phyloP scores from a whole-genome alignment of 2,797 vertebrate species.

The Pipistrellus nathusii region DNA sequence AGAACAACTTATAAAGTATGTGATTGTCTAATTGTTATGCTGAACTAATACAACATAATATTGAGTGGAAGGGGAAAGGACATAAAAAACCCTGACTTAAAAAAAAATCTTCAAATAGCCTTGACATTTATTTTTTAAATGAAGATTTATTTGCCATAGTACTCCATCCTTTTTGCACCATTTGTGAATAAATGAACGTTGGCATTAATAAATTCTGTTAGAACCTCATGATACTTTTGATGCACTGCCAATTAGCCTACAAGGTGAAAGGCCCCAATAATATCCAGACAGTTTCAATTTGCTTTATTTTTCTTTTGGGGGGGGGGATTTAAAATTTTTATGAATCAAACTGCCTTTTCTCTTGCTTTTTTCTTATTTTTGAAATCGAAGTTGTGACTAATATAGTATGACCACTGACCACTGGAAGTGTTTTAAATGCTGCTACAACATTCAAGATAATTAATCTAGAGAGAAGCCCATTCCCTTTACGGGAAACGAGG shows the following conservation, averaged over 20 bases:
- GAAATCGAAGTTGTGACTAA: constrained; percentile 30
- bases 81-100: background rate
- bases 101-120: constrained; percentile 21
- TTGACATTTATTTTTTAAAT: constrained; percentile 63
- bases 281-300: constrained; percentile 2
- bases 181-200: constrained; percentile 35
- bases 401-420: background rate
- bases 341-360: background rate
- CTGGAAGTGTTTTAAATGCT: background rate
- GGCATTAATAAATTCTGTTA: constrained; percentile 55
- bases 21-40: background rate
- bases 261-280: background rate
- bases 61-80: background rate
- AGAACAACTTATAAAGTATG: background rate
- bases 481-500: background rate
- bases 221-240: constrained; percentile 34
- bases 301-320: constrained; percentile 17
- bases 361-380: constrained; percentile 31
- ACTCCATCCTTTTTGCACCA: background rate
- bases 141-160: constrained; percentile 24
- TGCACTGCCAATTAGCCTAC: constrained; percentile 40
- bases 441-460: background rate
- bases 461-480: background rate
- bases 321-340: background rate
- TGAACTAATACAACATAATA: background rate